A percentile compares a stretch with the other conserved stretches of the same genome.
phyloP scores from a whole-genome alignment of 2,113 vertebrate genomes.

The Galeopterus variegatus region DNA sequence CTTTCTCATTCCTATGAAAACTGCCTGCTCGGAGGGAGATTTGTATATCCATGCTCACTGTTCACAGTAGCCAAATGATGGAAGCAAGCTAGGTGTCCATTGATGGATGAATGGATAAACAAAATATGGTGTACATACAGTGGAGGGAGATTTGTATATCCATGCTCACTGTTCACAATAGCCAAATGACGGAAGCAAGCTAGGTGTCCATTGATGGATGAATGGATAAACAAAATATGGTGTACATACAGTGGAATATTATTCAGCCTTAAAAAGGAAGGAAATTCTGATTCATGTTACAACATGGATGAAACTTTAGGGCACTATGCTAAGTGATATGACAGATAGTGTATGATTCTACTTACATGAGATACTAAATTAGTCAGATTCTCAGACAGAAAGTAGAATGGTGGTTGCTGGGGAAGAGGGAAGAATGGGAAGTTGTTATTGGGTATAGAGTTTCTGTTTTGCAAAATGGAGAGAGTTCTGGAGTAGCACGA shows the following conservation, averaged over 20 bases:
- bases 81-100: not conserved
- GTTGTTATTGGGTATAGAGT: not conserved
- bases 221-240: not conserved
- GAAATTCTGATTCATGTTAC: not conserved
- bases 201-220: not conserved
- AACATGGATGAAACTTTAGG: conserved; percentile 9
- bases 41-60: not conserved
- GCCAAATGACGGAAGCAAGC: not conserved
- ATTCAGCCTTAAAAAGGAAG: conserved; percentile 1
- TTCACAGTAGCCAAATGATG: not conserved
- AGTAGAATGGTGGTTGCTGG: not conserved
- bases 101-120: not conserved
- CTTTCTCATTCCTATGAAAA: conserved; percentile 18
- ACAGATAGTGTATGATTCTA: not conserved
- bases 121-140: not conserved
- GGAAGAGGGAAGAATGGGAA: not conserved
- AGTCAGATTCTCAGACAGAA: not conserved
- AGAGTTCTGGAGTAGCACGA: not conserved
- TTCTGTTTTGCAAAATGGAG: conserved; percentile 21
- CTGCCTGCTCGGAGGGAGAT: not conserved
- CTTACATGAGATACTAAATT: not conserved
- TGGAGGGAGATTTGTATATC: not conserved
- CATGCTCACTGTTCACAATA: not conserved
- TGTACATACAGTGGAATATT: not conserved
- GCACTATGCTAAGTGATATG: conserved; percentile 26